Evolutionary conservation across 2,797 vertebrate genomes (phyloP), one percentile per base, ranked within the genome.

Genomic region (Bryconaethiops microstoma): DNA sequence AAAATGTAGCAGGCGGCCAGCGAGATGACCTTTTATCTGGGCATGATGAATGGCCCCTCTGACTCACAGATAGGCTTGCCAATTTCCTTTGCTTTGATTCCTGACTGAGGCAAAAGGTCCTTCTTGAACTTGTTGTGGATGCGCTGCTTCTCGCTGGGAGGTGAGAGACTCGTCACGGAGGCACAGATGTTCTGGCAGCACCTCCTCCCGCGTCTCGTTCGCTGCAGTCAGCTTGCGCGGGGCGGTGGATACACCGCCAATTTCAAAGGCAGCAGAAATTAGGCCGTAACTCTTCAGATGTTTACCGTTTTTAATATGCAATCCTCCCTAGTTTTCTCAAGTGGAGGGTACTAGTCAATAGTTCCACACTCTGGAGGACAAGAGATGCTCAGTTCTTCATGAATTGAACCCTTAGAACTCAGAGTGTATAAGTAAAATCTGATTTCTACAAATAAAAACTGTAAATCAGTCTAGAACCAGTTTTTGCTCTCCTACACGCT

Each of bases 71-170:
- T 89, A 89, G 91, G 90, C 88, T 83, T 86, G 86, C 88, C 88
- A 91, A 85, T 91, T 90, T 92, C 86, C 69, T 89, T 85, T 81
- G 81, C 89, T 91, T 91, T 91, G 88, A 92, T 91, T 91, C 83
- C 83, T 78, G 82, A 87, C 77, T 83, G 42, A 82, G 83, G 86
- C 83, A 77, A 80, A 87, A 83, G 87, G 82, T 84, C 74, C 86
- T 87, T 63, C 64, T 67, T 62, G 42, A 60, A 89, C 89, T 88
- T 87, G 88, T 87, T 82, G 85, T 81, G 86, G 85, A 87, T 67
- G 86, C 88, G 87, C 85, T 84, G 88, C 84, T 80, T 59, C 23
- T 82, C 13, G 79, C 86, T 86, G 17, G 77, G 82, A 88, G 88
- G 83, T 77, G 40, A 48, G 50, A 76, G 80, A 69, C 75, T 71